A percentile compares a stretch with the other conserved stretches of the same genome.
phyloP scores from a whole-genome alignment of 1,140 invertebrate species.

The Leptinotarsa defecta region DNA sequence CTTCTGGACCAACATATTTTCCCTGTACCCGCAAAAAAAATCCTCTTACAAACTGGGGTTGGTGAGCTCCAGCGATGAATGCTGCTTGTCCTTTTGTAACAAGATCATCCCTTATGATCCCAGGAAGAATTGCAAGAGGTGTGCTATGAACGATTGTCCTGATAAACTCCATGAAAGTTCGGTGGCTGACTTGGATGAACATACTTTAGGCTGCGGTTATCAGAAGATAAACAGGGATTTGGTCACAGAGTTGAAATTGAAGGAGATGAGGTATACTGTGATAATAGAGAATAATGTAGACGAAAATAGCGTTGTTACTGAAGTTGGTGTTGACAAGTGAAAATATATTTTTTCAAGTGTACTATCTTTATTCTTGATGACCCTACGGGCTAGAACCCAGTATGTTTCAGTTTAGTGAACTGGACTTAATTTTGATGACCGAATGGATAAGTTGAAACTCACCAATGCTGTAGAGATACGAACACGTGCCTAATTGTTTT shows the following conservation, averaged over 20 bases:
- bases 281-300: neutral
- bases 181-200: conserved; percentile 4
- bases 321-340: no score
- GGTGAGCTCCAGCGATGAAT: neutral
- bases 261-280: conserved; percentile 12
- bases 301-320: neutral
- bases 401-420: no score
- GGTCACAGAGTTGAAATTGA: conserved; percentile 12
- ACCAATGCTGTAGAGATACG: no score
- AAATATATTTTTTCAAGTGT: no score
- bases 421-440: no score
- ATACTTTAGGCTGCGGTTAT: neutral
- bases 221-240: conserved; percentile 14
- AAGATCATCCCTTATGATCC: neutral
- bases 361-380: no score
- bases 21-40: neutral
- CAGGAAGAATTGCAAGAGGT: conserved; percentile 12
- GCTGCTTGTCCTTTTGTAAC: conserved; percentile 8
- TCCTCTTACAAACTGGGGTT: neutral
- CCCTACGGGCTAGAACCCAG: no score
- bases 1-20: conserved; percentile 16
- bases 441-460: no score
- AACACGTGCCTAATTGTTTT: no score
- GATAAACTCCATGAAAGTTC: conserved; percentile 3
- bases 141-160: conserved; percentile 4